These are phyloP conservation scores for Clarias pachynema DNA, from an alignment of 2,797 vertebrate species.

Conservation along the genomic window DNA sequence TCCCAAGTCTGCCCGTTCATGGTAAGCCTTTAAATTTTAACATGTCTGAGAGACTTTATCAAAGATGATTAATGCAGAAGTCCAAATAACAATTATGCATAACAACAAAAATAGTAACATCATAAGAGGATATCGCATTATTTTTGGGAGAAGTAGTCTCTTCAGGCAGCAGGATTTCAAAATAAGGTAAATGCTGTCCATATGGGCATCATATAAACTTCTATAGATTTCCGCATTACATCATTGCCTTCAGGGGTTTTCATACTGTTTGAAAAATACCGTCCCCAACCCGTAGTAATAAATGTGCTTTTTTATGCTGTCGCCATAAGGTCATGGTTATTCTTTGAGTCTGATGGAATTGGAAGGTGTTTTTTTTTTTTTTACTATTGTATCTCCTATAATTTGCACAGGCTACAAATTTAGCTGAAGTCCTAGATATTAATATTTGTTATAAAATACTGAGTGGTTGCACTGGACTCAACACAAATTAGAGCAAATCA, in stretches of 20 bases:
- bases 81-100: background rate
- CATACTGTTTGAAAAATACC: background rate
- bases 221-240: conserved; percentile 8
- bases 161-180: conserved; percentile 8
- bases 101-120: too few relatives aligned
- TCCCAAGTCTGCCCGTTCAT: conserved; percentile 95
- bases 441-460: background rate
- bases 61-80: background rate
- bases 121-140: background rate
- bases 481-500: background rate
- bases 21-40: conserved; percentile 73
- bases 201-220: conserved; percentile 3
- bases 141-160: background rate
- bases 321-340: background rate
- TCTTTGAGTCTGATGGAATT: background rate
- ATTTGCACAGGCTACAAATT: background rate
- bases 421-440: conserved; percentile 7
- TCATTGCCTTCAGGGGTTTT: background rate
- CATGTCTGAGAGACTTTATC: background rate
- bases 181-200: background rate
- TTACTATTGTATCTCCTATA: background rate
- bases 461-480: background rate
- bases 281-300: background rate
- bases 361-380: background rate
- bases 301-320: background rate